Percentiles rank a stretch among this genome's conserved stretches.
These are phyloP conservation scores for Drosophila mimica DNA, from an alignment of 2,888 invertebrate genomes.

Conservation along the genomic window DNA sequence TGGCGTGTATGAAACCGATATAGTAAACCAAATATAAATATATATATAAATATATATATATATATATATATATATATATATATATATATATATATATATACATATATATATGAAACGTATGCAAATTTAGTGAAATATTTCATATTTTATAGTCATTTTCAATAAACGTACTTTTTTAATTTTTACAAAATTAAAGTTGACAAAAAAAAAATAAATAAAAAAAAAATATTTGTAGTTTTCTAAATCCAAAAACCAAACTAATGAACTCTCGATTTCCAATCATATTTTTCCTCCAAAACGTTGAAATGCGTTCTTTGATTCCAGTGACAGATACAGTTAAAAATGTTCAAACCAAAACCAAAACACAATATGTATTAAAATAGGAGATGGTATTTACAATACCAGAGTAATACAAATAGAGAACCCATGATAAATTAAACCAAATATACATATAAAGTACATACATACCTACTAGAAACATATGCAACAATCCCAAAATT, in stretches of 20 bases:
- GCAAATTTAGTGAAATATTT: constrained; percentile 70
- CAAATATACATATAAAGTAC: constrained; percentile 33
- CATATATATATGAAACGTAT: constrained; percentile 58
- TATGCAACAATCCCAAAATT: constrained; percentile 35
- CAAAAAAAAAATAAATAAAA: constrained; percentile 34
- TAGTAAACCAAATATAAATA: constrained; percentile 63
- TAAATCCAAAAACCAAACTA: constrained; percentile 58
- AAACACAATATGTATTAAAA: constrained; percentile 28
- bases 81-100: constrained; percentile 52
- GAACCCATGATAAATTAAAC: constrained; percentile 35
- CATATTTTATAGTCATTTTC: constrained; percentile 80
- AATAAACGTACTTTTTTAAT: constrained; percentile 79
- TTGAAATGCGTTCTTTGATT: constrained; percentile 52
- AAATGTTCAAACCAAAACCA: constrained; percentile 56
- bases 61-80: too few species aligned
- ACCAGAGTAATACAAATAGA: constrained; percentile 44
- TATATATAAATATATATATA: constrained; percentile 53
- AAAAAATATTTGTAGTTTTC: constrained; percentile 75
- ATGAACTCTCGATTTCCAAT: constrained; percentile 61
- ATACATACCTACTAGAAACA: constrained; percentile 46
- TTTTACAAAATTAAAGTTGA: constrained; percentile 79
- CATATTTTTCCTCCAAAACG: constrained; percentile 64
- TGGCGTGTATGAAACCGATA: constrained; percentile 67
- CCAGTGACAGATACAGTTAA: constrained; percentile 52
- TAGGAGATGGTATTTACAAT: constrained; percentile 36